Evolutionary conservation across 2,113 vertebrate genomes (phyloP).

Genomic region (Rhinolophus sinicus): DNA sequence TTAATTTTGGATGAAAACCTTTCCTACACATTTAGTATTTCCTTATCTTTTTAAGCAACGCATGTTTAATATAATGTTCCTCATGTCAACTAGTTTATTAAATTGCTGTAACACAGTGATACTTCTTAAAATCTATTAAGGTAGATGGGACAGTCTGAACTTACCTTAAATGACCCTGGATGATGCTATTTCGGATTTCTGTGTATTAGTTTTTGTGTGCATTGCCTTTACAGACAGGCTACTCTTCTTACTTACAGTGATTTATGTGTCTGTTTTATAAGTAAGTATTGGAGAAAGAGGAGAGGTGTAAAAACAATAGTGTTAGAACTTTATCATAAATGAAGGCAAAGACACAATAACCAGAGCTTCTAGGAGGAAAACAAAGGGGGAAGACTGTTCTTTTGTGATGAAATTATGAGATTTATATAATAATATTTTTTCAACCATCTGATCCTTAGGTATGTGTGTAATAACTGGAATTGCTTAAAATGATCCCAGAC

Average conservation of each 20-base stretch:
- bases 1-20: background rate
- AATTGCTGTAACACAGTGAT: background rate
- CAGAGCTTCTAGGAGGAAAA: background rate
- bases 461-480: background rate
- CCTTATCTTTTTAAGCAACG: slow-evolving; percentile 9
- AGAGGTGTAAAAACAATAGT: background rate
- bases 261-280: background rate
- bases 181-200: background rate
- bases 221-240: background rate
- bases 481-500: slow-evolving; percentile 9
- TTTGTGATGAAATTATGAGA: background rate
- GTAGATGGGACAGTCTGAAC: background rate
- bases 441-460: background rate
- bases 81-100: background rate
- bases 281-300: background rate
- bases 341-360: background rate
- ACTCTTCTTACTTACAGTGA: background rate
- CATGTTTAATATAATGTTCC: background rate
- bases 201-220: background rate
- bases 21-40: slow-evolving; percentile 18
- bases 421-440: slow-evolving; percentile 2
- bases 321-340: slow-evolving; percentile 32
- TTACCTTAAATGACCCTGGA: background rate
- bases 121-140: background rate
- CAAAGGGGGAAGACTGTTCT: background rate